phyloP scores from a whole-genome alignment of 2,113 vertebrate genomes.

The Callipepla squamata region DNA sequence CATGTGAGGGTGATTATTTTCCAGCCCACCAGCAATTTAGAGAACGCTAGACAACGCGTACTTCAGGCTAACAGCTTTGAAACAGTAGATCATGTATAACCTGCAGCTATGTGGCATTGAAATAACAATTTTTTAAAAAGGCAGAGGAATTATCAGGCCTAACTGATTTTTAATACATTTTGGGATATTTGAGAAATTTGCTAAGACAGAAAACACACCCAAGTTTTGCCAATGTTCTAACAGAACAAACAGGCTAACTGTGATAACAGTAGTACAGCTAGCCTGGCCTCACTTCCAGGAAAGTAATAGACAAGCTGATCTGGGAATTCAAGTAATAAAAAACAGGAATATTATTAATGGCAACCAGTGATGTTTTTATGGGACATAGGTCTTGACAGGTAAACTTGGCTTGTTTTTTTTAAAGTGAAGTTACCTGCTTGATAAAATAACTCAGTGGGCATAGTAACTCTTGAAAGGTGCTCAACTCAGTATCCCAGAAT shows the following conservation, averaged over 20 bases:
- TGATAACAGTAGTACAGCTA: neutral
- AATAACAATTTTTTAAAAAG: neutral
- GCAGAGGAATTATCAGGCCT: neutral
- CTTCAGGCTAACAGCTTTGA: neutral
- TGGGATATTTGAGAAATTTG: neutral
- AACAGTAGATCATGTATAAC: neutral
- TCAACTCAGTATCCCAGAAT: neutral
- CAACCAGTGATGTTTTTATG: neutral
- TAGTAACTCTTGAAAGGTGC: neutral
- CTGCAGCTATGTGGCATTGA: neutral
- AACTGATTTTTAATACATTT: neutral
- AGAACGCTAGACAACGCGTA: neutral
- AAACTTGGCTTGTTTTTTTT: neutral
- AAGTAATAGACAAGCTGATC: neutral
- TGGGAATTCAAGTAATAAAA: neutral
- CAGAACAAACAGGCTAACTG: neutral
- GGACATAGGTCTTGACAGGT: neutral
- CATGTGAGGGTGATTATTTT: neutral
- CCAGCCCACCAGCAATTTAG: neutral
- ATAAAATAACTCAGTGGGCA: neutral
- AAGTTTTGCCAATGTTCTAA: neutral
- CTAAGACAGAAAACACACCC: neutral
- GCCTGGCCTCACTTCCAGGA: neutral
- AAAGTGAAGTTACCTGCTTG: neutral
- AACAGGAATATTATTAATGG: conserved; percentile 11